Percentiles rank a stretch among this genome's conserved stretches.
Evolutionary conservation across 2,113 vertebrate species (phyloP).

Genomic region (Mastomys natalensis): DNA sequence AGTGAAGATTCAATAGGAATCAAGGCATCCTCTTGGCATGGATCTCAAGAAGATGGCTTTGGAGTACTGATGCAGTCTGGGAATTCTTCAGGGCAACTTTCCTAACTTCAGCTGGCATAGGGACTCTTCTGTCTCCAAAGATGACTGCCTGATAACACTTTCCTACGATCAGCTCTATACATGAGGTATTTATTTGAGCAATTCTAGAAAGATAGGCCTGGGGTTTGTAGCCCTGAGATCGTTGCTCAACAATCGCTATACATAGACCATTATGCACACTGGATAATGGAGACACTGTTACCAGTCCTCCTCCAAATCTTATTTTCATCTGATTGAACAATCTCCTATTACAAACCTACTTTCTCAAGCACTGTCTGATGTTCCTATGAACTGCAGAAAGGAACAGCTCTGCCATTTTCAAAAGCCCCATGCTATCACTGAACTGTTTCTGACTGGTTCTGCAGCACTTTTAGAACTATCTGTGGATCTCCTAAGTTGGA

Average conservation of each 20-base stretch:
- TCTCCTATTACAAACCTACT: not conserved
- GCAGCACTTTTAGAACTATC: not conserved
- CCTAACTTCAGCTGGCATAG: not conserved
- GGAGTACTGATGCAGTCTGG: not conserved
- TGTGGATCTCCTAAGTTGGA: not conserved
- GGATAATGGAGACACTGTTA: rapidly evolving
- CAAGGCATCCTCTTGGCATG: not conserved
- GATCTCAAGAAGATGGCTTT: not conserved
- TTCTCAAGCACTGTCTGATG: not conserved
- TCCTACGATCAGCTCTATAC: not conserved
- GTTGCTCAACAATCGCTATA: too few relatives aligned
- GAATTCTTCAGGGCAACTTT: not conserved
- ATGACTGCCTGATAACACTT: not conserved
- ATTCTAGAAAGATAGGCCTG: not conserved
- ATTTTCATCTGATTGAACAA: not conserved
- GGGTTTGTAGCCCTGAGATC: not conserved
- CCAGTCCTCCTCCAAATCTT: not conserved
- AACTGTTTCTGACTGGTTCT: not conserved
- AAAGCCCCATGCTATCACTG: not conserved
- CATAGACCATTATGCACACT: rapidly evolving
- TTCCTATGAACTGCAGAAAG: not conserved
- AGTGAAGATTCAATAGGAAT: not conserved
- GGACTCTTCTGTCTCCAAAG: not conserved
- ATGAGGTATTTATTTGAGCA: rapidly evolving
- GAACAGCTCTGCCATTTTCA: not conserved